phyloP scores from a whole-genome alignment of 2,113 vertebrate genomes.

The Campylomormyrus tamandua region DNA sequence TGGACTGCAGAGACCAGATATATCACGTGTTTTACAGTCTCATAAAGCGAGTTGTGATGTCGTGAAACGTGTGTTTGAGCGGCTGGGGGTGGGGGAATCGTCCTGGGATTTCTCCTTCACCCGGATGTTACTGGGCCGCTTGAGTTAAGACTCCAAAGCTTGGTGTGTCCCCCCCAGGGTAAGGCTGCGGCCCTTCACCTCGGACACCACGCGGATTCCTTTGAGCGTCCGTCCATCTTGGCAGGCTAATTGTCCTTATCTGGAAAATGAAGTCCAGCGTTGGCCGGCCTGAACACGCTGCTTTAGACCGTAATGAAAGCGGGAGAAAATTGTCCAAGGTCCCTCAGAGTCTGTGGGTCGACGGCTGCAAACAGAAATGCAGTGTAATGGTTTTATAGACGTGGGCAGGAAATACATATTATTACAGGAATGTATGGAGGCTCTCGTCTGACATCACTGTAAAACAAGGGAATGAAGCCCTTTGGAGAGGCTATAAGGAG shows the following conservation, averaged over 20 bases:
- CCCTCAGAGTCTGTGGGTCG: not conserved
- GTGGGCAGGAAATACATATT: not conserved
- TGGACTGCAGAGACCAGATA: constrained; percentile 59
- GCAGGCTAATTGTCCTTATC: not conserved
- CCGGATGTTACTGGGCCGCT: not conserved
- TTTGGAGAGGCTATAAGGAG: not conserved
- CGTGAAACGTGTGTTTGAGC: constrained; percentile 55
- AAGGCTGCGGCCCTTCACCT: not conserved
- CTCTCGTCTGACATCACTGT: not conserved
- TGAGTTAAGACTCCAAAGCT: not conserved
- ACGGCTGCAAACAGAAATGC: not conserved
- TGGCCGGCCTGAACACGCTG: not conserved
- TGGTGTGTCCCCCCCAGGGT: not conserved
- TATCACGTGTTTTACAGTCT: constrained; percentile 67
- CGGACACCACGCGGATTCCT: not conserved
- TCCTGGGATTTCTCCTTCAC: not conserved
- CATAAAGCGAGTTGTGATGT: constrained; percentile 64
- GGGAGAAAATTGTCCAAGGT: not conserved
- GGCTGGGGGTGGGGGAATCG: constrained; percentile 27
- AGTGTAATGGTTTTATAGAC: not conserved
- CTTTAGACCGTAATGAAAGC: not conserved
- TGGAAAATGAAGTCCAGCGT: not conserved
- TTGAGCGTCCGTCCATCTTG: not conserved
- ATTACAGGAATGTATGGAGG: not conserved
- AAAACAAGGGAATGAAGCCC: not conserved